Percentiles rank a stretch among this genome's conserved stretches.
Evolutionary conservation across 2,797 vertebrate species (phyloP).

Genomic region (Sitta carolinensis): DNA sequence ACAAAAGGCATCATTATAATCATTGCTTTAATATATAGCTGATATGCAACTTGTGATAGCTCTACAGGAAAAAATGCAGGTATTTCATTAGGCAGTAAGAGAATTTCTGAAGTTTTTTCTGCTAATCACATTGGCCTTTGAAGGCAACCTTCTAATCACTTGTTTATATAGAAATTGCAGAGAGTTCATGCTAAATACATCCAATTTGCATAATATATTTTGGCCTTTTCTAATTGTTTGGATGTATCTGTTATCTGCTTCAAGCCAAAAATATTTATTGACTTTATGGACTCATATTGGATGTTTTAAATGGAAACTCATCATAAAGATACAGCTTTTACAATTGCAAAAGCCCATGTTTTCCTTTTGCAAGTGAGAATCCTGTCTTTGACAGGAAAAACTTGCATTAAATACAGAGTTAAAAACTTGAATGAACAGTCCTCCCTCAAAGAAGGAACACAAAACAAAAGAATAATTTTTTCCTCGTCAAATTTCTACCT

Average conservation of each 20-base stretch:
- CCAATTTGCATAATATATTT: conserved; percentile 49
- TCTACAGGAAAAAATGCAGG: neutral
- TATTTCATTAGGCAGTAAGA: neutral
- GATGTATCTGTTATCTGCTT: neutral
- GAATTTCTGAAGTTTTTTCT: conserved; percentile 19
- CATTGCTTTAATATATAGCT: neutral
- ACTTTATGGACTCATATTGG: neutral
- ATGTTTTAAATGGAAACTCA: neutral
- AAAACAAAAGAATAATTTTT: neutral
- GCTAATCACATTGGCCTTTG: conserved; percentile 50
- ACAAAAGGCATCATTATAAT: neutral
- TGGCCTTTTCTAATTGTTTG: conserved; percentile 56
- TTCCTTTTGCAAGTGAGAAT: neutral
- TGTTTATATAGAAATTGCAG: conserved; percentile 46
- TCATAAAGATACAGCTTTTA: neutral
- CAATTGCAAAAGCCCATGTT: neutral
- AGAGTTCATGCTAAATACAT: conserved; percentile 31
- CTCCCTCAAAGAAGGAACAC: neutral
- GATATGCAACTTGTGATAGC: neutral
- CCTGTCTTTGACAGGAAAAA: neutral
- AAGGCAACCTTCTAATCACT: conserved; percentile 24
- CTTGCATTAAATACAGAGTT: neutral
- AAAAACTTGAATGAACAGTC: neutral
- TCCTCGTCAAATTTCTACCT: neutral
- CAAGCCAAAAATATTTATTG: conserved; percentile 34